These are phyloP conservation scores for Noturus placidus DNA, from an alignment of 2,113 vertebrate species.

Conservation along the genomic window DNA sequence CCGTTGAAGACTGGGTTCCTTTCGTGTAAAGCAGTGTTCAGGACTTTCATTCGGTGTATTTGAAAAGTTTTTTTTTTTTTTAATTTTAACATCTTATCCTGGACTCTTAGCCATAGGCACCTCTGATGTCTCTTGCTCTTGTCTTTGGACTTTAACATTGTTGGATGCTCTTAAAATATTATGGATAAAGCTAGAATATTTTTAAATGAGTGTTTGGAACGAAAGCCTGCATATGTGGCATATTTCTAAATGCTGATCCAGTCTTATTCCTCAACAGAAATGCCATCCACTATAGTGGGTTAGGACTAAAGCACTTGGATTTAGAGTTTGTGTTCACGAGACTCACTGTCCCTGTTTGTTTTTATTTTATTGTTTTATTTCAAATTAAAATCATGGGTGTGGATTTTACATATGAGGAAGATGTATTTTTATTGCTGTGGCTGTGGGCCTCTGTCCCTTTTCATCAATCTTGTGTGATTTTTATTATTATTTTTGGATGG, in stretches of 20 bases:
- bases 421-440: conserved; percentile 42
- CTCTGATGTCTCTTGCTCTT: conserved; percentile 12
- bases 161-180: conserved; percentile 22
- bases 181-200: conserved; percentile 31
- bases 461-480: conserved; percentile 61
- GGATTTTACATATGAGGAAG: conserved; percentile 53
- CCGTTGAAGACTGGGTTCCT: conserved; percentile 7
- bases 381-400: conserved; percentile 50
- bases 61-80: conserved; percentile 16
- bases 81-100: conserved; percentile 32
- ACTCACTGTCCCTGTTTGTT: conserved; percentile 26
- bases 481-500: conserved; percentile 59
- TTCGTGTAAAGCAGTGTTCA: conserved; percentile 39
- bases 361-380: conserved; percentile 43
- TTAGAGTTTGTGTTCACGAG: conserved; percentile 41
- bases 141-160: conserved; percentile 13
- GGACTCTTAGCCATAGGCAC: conserved; percentile 15
- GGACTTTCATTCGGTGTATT: conserved; percentile 44
- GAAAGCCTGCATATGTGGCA: conserved; percentile 36
- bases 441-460: conserved; percentile 39
- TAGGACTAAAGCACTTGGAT: conserved; percentile 50
- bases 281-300: conserved; percentile 31
- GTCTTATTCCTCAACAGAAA: conserved; percentile 42
- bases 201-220: conserved; percentile 40
- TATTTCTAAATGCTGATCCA: conserved; percentile 35